phyloP scores from a whole-genome alignment of 2,888 invertebrate genomes.

The Osedax fenrisi region DNA sequence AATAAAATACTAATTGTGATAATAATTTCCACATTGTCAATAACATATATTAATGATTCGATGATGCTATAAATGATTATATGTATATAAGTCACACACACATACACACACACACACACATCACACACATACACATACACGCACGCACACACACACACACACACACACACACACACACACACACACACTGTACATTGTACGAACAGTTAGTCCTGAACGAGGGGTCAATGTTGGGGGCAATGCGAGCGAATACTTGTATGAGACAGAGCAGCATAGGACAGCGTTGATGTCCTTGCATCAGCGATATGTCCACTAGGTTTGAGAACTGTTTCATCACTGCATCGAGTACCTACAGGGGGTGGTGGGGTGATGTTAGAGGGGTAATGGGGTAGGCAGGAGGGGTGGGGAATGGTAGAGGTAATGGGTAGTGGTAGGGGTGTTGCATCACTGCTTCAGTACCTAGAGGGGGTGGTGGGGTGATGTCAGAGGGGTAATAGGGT shows the following conservation, averaged over 20 bases:
- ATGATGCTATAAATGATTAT: no score
- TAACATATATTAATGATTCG: no score
- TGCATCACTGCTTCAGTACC: no score
- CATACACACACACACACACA: neutral
- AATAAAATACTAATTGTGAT: no score
- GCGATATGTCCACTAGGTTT: neutral
- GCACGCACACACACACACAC: neutral
- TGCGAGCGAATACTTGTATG: constrained; percentile 57
- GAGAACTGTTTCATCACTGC: neutral
- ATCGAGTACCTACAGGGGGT: neutral
- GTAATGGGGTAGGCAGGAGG: no score
- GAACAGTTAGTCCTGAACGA: constrained; percentile 59
- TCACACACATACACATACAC: neutral
- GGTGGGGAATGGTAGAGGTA: no score
- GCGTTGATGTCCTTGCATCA: neutral
- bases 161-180: neutral
- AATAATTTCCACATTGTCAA: no score
- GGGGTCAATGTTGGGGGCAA: constrained; percentile 57
- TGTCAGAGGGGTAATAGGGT: no score
- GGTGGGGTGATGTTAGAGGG: no score
- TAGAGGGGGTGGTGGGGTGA: no score
- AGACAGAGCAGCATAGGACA: constrained; percentile 40
- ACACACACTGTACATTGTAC: constrained; percentile 39
- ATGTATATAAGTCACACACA: neutral
- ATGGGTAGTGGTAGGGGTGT: no score